Conservation (phyloP, 2,888 invertebrate species). For the Metacarcinus magister region DNA sequence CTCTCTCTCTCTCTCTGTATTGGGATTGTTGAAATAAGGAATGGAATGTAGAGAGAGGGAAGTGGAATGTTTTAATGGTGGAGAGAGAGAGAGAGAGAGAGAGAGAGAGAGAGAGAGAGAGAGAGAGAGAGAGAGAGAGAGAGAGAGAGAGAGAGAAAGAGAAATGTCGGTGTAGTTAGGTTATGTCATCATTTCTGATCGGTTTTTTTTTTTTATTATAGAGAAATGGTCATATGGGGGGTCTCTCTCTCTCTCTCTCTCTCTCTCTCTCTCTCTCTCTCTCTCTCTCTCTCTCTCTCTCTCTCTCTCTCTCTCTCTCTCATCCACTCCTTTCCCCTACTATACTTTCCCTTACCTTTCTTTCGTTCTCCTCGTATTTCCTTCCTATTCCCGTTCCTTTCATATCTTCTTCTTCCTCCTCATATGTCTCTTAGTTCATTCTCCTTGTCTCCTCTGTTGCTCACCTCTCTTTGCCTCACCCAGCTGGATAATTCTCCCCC, state of each 20-base stretch:
- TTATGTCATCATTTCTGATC: too few species aligned
- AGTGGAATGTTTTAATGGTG: too few species aligned
- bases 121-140: too few species aligned
- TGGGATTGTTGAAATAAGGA: too few species aligned
- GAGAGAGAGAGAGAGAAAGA: too few species aligned
- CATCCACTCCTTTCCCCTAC: not conserved
- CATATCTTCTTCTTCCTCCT: not conserved
- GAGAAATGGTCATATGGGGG: too few species aligned
- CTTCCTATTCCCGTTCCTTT: not conserved
- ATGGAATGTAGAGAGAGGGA: too few species aligned
- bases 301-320: not conserved
- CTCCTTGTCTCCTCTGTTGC: not conserved
- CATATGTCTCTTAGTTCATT: not conserved
- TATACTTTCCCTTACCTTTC: not conserved
- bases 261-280: not conserved
- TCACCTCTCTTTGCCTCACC: not conserved
- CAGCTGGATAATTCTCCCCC: not conserved
- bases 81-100: too few species aligned
- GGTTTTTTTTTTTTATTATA: too few species aligned
- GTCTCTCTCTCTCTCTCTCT: not conserved
- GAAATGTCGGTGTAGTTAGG: too few species aligned
- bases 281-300: too few species aligned
- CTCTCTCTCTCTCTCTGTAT: slow-evolving; percentile 45
- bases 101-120: too few species aligned
- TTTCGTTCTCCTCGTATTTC: not conserved